Conservation (phyloP, 2,888 invertebrate species). For the Bugulina stolonifera region DNA sequence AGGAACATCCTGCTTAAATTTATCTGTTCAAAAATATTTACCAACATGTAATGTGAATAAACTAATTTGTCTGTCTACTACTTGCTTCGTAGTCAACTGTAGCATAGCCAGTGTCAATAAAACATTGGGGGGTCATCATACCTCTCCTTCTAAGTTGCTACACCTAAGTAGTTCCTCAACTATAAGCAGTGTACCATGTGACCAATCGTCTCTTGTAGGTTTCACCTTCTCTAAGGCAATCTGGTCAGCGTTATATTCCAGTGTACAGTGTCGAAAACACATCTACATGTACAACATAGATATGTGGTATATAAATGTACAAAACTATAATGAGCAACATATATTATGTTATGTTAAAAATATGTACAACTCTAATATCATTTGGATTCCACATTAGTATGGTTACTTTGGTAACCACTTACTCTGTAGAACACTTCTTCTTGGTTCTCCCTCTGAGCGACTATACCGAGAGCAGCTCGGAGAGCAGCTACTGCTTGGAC, state of each 20-base stretch:
- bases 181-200: slow-evolving; percentile 85
- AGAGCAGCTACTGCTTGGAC: slow-evolving; percentile 89
- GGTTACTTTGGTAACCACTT: background rate
- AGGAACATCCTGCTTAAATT: too few relatives aligned
- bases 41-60: too few relatives aligned
- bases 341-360: background rate
- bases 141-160: slow-evolving; percentile 67
- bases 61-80: too few relatives aligned
- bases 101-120: too few relatives aligned
- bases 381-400: background rate
- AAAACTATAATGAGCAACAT: background rate
- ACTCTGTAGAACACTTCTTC: slow-evolving; percentile 73
- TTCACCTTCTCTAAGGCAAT: background rate
- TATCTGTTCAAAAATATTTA: too few relatives aligned
- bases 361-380: background rate
- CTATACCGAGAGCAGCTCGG: slow-evolving; percentile 88
- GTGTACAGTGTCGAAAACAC: slow-evolving; percentile 71
- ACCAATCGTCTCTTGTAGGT: slow-evolving; percentile 68
- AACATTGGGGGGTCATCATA: too few relatives aligned
- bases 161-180: slow-evolving; percentile 87
- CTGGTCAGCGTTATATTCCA: slow-evolving; percentile 7
- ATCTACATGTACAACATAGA: slow-evolving; percentile 27
- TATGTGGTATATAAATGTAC: background rate
- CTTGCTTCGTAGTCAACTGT: too few relatives aligned
- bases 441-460: slow-evolving; percentile 86